Evolutionary conservation across 2,797 vertebrate genomes (phyloP), one percentile per base, ranked within the genome.

Genomic region (Dermochelys coriacea): DNA sequence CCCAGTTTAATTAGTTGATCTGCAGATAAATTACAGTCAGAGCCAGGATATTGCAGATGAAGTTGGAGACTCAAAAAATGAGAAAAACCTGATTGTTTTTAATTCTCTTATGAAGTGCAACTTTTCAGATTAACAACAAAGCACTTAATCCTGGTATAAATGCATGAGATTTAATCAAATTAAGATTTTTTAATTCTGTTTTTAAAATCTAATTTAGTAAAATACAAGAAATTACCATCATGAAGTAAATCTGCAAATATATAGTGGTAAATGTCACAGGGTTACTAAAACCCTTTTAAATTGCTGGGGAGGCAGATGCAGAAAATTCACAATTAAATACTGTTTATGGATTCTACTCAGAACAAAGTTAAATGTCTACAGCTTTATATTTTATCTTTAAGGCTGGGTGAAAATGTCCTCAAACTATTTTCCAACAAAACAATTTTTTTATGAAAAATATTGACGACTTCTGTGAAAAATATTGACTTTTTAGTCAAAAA

Each of bases 211-310:
- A 41, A 3, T 57, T 52, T 2, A 12, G 86, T 86, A 47, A 77
- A 91, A 84, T 27, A 77, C 18, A 64, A 55, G 29, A 61, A 78
- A 89, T 89, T 86, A 83, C 10, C 61, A 3, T 74, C 55, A 37
- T 82, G 2, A 3, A 86, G 85, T 84, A 85, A 27, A n/a, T 45
- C 54, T 31, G 2, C 9, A 84, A 45, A 57, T 54, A 83, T 93
- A 41, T 49, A 50, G 3, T 23, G 2, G 2, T 47, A 74, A 83
- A 84, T 84, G 23, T 9, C 80, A 19, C 4, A 4, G 68, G 16
- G 83, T 27, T 90, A 51, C 14, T 75, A 49, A 79, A 90, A 90
- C 64, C 2, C 34, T 81, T 0, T 59, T 92, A 83, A 12, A 37
- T 57, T 86, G n/a, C 23, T 79, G 1, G 54, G 55, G 12, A 90